These are phyloP conservation scores for Petrocephalus zakoni DNA, from an alignment of 2,113 vertebrate genomes.

Conservation along the genomic window DNA sequence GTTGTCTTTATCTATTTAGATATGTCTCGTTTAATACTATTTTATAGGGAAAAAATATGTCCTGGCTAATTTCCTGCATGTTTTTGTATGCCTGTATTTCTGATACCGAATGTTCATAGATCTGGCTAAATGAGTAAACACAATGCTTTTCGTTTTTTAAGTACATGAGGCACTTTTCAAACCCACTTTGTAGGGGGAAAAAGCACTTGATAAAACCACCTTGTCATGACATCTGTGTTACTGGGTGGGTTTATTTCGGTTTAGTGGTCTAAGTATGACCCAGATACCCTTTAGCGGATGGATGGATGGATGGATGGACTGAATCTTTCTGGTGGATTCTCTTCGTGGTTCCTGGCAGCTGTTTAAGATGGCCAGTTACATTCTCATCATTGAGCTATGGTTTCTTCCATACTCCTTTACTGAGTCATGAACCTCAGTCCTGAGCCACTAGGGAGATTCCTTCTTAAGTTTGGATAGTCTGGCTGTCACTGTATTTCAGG, in stretches of 20 bases:
- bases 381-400: not conserved
- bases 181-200: not conserved
- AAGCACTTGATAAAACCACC: not conserved
- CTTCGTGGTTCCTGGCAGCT: not conserved
- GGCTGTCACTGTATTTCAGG: not conserved
- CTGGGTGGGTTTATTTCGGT: not conserved
- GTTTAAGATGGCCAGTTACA: not conserved
- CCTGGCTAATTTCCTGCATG: not conserved
- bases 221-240: not conserved
- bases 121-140: too few relatives aligned
- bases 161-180: not conserved
- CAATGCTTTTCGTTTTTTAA: not conserved
- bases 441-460: not conserved
- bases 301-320: not conserved
- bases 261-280: not conserved
- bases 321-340: not conserved
- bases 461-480: not conserved
- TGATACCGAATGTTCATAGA: not conserved
- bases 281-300: not conserved
- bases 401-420: not conserved
- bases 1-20: not conserved
- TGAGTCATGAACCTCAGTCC: not conserved
- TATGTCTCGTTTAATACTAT: not conserved
- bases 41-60: not conserved
- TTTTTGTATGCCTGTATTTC: not conserved